phyloP scores from a whole-genome alignment of 2,888 invertebrate genomes.

The Apodemia mormo region DNA sequence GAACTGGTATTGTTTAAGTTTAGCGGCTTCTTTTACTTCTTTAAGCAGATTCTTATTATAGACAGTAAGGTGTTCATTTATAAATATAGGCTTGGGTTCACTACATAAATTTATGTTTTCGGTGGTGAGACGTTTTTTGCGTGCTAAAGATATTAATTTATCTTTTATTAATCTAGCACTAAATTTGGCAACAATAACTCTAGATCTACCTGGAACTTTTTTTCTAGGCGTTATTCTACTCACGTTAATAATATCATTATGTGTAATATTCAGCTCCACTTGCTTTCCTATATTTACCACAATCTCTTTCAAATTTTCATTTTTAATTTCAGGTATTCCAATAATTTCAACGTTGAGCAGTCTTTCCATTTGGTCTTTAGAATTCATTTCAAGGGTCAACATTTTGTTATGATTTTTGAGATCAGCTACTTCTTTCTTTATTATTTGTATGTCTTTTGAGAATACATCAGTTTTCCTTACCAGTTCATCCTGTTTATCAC shows the following conservation, averaged over 20 bases:
- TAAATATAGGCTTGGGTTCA: not conserved
- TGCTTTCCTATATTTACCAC: not conserved
- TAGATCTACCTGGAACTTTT: not conserved
- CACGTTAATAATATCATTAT: not conserved
- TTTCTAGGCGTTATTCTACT: not conserved
- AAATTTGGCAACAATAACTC: not conserved
- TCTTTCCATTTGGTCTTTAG: not conserved
- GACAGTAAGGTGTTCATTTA: not conserved
- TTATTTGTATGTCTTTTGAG: not conserved
- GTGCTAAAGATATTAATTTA: not conserved
- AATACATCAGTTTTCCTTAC: not conserved
- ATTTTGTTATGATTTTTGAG: not conserved
- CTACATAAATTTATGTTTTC: not conserved
- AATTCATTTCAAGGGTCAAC: not conserved
- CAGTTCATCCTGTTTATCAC: not conserved
- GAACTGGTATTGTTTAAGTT: not conserved
- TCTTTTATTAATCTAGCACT: not conserved
- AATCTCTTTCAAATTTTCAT: not conserved
- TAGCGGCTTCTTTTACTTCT: not conserved
- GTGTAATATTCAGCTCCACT: not conserved
- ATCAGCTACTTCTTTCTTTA: not conserved
- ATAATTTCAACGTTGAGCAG: not conserved
- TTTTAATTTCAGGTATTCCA: not conserved
- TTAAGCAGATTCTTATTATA: not conserved
- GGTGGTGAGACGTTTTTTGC: not conserved